Evolutionary conservation across 2,888 invertebrate species (phyloP).

Genomic region (Ypsolopha sequella): DNA sequence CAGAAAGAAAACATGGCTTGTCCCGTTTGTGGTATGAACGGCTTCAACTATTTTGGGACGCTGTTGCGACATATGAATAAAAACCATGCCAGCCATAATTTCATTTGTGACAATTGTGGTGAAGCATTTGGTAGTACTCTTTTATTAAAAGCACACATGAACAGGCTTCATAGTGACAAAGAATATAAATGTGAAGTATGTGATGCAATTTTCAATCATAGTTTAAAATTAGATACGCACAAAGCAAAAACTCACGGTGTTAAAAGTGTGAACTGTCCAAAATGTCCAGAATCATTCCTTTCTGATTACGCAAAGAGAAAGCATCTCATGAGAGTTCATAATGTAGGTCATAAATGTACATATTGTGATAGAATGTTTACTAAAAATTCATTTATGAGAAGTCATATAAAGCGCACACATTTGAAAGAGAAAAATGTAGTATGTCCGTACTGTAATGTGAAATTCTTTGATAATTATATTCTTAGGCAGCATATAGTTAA

Average conservation of each 20-base stretch:
- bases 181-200: conserved; percentile 23
- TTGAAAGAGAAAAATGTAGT: conserved; percentile 31
- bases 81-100: conserved; percentile 19
- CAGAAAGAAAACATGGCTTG: conserved; percentile 20
- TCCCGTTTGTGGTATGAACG: conserved; percentile 12
- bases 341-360: conserved; percentile 23
- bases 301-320: conserved; percentile 23
- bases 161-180: conserved; percentile 15
- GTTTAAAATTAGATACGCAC: conserved; percentile 19
- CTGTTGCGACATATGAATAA: conserved; percentile 24
- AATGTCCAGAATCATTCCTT: conserved; percentile 25
- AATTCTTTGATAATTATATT: conserved; percentile 28
- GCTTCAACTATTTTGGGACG: conserved; percentile 18
- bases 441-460: conserved; percentile 30
- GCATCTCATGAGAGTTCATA: conserved; percentile 24
- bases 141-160: conserved; percentile 19
- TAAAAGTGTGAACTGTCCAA: conserved; percentile 20
- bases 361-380: conserved; percentile 31
- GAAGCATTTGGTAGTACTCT: conserved; percentile 18
- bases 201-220: conserved; percentile 18
- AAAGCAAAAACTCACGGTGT: conserved; percentile 23
- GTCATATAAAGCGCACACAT: conserved; percentile 30
- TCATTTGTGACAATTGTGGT: conserved; percentile 23
- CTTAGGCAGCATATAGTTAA: conserved; percentile 45
- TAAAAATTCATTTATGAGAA: conserved; percentile 24